phyloP scores from a whole-genome alignment of 2,888 invertebrate species.

The Drosophila peninsularis region DNA sequence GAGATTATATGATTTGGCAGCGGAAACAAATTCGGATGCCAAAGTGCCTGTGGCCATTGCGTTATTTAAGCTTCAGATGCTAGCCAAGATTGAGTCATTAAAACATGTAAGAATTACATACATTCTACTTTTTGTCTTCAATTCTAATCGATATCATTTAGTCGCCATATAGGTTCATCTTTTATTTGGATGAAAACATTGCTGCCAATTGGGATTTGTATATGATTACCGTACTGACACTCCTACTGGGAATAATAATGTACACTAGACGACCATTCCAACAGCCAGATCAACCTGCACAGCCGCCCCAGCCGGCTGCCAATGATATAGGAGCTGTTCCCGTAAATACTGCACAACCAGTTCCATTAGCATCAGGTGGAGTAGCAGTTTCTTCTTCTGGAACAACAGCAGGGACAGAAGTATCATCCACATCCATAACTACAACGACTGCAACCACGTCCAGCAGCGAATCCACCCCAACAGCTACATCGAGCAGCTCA shows the following conservation, averaged over 20 bases:
- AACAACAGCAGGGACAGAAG: conserved; percentile 30
- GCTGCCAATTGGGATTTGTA: conserved; percentile 98
- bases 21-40: conserved; percentile 96
- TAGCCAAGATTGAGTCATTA: conserved; percentile 90
- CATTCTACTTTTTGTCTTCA: background rate
- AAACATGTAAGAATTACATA: conserved; percentile 87
- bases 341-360: conserved; percentile 32
- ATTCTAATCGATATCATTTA: conserved; percentile 69
- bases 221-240: conserved; percentile 92
- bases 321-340: conserved; percentile 56
- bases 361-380: conserved; percentile 3
- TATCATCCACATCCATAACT: conserved; percentile 17
- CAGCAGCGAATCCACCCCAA: conserved; percentile 35
- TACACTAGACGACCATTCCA: conserved; percentile 90
- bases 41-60: conserved; percentile 97
- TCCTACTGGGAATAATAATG: conserved; percentile 92
- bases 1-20: conserved; percentile 97
- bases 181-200: conserved; percentile 89
- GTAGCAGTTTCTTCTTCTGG: conserved; percentile 16
- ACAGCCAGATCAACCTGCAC: conserved; percentile 60
- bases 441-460: conserved; percentile 15
- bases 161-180: conserved; percentile 88
- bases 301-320: conserved; percentile 37
- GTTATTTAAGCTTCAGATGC: conserved; percentile 91
- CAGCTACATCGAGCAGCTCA: conserved; percentile 74